Evolutionary conservation across 2,113 vertebrate genomes (phyloP).

Genomic region (Irena cyanogastra): DNA sequence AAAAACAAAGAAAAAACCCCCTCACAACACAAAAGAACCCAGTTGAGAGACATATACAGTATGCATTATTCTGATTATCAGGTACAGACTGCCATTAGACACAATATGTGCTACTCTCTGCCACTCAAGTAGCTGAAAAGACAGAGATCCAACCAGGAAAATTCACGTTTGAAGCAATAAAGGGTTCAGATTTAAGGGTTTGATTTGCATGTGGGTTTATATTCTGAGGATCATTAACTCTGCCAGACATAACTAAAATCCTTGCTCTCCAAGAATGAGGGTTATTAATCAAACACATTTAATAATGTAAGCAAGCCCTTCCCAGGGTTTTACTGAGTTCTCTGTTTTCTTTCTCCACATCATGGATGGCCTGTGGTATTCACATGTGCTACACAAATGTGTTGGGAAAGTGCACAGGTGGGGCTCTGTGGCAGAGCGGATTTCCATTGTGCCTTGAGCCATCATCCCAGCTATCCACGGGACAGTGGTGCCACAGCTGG

Average conservation of each 20-base stretch:
- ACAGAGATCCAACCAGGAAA: background rate
- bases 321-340: background rate
- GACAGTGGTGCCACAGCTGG: background rate
- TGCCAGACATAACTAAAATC: background rate
- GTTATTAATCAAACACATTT: background rate
- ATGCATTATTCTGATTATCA: background rate
- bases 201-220: background rate
- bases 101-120: background rate
- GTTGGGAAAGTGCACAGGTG: background rate
- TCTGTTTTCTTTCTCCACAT: background rate
- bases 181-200: background rate
- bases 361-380: background rate
- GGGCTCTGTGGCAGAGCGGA: background rate
- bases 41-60: background rate
- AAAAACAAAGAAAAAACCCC: fast-evolving
- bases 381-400: background rate
- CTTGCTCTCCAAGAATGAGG: background rate
- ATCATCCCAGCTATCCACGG: fast-evolving
- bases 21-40: too few species aligned
- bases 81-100: background rate
- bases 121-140: background rate
- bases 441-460: background rate
- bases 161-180: background rate
- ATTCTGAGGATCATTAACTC: background rate
- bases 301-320: background rate